A percentile compares a stretch with the other conserved stretches of the same genome.
These are phyloP conservation scores for Arnoldichthys spilopterus DNA, from an alignment of 2,797 vertebrate genomes.

Conservation along the genomic window DNA sequence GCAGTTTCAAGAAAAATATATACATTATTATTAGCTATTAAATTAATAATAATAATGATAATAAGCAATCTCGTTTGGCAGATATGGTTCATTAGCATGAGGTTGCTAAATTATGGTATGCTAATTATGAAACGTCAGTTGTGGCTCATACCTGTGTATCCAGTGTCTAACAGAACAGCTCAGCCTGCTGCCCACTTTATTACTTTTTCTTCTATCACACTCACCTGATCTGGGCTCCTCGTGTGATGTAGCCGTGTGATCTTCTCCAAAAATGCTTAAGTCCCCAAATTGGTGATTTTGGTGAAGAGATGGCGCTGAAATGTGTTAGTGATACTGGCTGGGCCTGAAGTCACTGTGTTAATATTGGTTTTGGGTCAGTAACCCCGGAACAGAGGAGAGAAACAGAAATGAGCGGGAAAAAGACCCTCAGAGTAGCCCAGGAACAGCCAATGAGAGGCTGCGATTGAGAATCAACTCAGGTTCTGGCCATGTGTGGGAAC, in stretches of 20 bases:
- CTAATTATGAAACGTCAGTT: too few species aligned
- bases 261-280: too few species aligned
- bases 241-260: neutral
- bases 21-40: too few species aligned
- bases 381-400: slow-evolving; percentile 36
- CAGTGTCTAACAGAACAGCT: too few species aligned
- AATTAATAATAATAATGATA: too few species aligned
- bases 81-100: too few species aligned
- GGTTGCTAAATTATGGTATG: too few species aligned
- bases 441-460: neutral
- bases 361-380: slow-evolving; percentile 62
- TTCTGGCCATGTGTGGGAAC: neutral
- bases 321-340: neutral
- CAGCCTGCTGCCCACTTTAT: neutral
- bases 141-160: too few species aligned
- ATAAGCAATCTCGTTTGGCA: too few species aligned
- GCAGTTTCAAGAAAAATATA: too few species aligned
- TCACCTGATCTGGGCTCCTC: neutral
- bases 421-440: neutral
- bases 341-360: slow-evolving; percentile 47
- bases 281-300: too few species aligned
- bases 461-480: neutral
- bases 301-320: neutral
- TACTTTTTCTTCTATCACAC: neutral
- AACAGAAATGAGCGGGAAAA: neutral